Percentiles rank a stretch among this genome's conserved stretches.
These are phyloP conservation scores for Deroptyus accipitrinus DNA, from an alignment of 2,113 vertebrate genomes.

Conservation along the genomic window DNA sequence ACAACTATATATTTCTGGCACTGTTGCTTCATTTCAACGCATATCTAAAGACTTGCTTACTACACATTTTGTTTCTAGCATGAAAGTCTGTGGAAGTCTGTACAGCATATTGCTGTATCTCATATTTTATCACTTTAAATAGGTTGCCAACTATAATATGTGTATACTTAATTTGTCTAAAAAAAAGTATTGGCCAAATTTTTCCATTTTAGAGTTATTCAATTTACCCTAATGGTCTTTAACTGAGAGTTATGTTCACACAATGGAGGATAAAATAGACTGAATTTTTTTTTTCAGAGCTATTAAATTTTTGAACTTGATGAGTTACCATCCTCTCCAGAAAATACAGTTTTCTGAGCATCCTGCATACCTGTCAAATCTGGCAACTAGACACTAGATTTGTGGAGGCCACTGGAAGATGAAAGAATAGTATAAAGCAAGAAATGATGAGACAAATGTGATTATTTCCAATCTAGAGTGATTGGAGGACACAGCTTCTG, in stretches of 20 bases:
- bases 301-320: slow-evolving; percentile 55
- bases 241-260: slow-evolving; percentile 72
- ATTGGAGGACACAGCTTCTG: neutral
- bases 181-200: slow-evolving; percentile 60
- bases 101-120: neutral
- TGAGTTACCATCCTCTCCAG: neutral
- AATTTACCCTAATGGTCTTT: slow-evolving; percentile 77
- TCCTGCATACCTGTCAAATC: neutral
- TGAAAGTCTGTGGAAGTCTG: neutral
- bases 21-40: neutral
- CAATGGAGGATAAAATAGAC: slow-evolving; percentile 56
- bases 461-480: neutral
- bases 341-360: neutral
- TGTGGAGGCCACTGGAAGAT: slow-evolving; percentile 8
- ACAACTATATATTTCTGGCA: neutral
- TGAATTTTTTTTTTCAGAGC: slow-evolving; percentile 54
- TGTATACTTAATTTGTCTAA: slow-evolving; percentile 58
- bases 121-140: slow-evolving; percentile 18
- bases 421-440: slow-evolving; percentile 5
- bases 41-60: neutral
- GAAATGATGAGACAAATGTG: neutral
- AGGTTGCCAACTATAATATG: slow-evolving; percentile 32
- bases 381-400: slow-evolving; percentile 2
- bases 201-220: slow-evolving; percentile 63
- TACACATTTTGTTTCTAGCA: neutral